Evolutionary conservation across 2,797 vertebrate genomes (phyloP).

Genomic region (Thripadectes ignobilis): DNA sequence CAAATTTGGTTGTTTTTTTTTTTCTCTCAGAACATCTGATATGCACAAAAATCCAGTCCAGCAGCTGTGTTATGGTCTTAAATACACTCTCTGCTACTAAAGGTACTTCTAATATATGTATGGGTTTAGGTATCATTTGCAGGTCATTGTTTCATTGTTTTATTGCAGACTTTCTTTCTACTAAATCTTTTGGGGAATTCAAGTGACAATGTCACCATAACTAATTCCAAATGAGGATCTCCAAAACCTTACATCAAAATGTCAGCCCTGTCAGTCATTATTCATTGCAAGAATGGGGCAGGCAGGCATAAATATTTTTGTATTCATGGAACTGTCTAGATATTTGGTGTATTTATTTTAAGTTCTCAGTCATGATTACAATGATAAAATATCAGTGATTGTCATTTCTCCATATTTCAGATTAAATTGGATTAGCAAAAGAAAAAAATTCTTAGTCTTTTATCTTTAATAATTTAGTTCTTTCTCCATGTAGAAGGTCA

Average conservation of each 20-base stretch:
- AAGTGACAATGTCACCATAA: not conserved
- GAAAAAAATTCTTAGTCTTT: not conserved
- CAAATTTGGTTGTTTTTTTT: not conserved
- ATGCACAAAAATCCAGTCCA: not conserved
- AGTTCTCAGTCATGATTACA: not conserved
- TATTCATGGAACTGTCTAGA: not conserved
- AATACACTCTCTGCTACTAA: not conserved
- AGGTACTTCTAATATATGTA: not conserved
- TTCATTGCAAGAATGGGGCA: not conserved
- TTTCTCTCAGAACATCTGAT: not conserved
- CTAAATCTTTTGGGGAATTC: not conserved
- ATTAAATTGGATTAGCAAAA: not conserved
- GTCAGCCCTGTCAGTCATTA: not conserved
- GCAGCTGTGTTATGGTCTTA: not conserved
- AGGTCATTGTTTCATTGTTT: not conserved
- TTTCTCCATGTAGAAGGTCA: not conserved
- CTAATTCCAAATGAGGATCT: not conserved
- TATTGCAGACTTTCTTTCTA: not conserved
- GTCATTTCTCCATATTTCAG: accelerated
- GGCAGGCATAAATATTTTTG: accelerated
- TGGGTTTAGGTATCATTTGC: not conserved
- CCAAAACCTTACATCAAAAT: not conserved
- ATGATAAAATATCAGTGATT: not conserved
- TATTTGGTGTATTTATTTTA: not conserved
- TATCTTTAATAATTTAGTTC: not conserved